These are phyloP conservation scores for Eugnorisma glareosa DNA, from an alignment of 2,888 invertebrate species.

Conservation along the genomic window DNA sequence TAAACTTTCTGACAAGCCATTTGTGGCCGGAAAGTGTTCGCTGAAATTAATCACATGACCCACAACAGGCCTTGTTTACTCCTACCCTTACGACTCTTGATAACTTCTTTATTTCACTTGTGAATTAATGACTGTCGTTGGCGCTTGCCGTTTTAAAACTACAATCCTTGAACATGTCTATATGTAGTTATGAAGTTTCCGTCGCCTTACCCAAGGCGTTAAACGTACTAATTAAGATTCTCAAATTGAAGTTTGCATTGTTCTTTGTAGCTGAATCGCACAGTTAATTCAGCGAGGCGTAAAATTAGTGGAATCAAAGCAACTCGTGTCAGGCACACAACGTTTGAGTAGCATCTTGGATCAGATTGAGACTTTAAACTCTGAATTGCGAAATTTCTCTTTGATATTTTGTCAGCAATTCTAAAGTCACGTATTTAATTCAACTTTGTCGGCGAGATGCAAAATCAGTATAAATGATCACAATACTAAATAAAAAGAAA, in stretches of 20 bases:
- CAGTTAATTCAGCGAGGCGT: slow-evolving; percentile 81
- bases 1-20: slow-evolving; percentile 89
- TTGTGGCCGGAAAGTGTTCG: slow-evolving; percentile 86
- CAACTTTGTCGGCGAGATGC: slow-evolving; percentile 61
- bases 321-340: slow-evolving; percentile 79
- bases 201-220: slow-evolving; percentile 67
- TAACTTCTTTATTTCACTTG: slow-evolving; percentile 80
- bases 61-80: slow-evolving; percentile 80
- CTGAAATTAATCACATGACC: slow-evolving; percentile 86
- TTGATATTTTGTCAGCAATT: slow-evolving; percentile 71
- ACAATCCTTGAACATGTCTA: slow-evolving; percentile 61
- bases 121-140: slow-evolving; percentile 70
- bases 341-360: slow-evolving; percentile 72
- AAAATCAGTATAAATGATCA: slow-evolving; percentile 61
- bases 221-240: slow-evolving; percentile 80
- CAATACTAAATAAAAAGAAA: slow-evolving; percentile 53
- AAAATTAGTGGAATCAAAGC: slow-evolving; percentile 84
- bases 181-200: slow-evolving; percentile 70
- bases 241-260: slow-evolving; percentile 81
- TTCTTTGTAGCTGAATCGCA: slow-evolving; percentile 79
- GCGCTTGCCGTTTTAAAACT: slow-evolving; percentile 63
- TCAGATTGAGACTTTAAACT: slow-evolving; percentile 71
- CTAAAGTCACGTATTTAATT: slow-evolving; percentile 76
- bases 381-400: slow-evolving; percentile 69
- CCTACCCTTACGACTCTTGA: slow-evolving; percentile 75